Evolutionary conservation across 2,888 invertebrate species (phyloP).

Genomic region (Pyrgus malvae): DNA sequence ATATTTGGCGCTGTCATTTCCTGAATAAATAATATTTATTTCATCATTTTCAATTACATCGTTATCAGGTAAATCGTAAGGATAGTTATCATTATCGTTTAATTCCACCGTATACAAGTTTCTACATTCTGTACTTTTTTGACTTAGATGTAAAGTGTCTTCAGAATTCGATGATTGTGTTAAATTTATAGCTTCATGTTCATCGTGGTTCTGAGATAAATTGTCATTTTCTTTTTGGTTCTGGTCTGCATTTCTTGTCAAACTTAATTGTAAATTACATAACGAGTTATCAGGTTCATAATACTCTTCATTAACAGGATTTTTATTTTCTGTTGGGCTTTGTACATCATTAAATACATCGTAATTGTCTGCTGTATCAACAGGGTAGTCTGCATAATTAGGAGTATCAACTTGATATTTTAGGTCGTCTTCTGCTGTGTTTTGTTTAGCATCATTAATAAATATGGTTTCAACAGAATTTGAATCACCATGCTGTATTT

Average conservation of each 20-base stretch:
- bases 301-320: too few species aligned
- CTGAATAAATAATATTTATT: neutral
- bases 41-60: neutral
- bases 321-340: neutral
- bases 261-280: neutral
- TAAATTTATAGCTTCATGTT: constrained; percentile 34
- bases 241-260: constrained; percentile 30
- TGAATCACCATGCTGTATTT: neutral
- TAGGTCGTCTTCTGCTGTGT: neutral
- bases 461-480: neutral
- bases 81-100: neutral
- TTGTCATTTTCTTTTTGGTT: constrained; percentile 40
- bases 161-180: constrained; percentile 33
- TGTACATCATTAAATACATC: too few species aligned
- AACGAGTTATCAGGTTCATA: neutral
- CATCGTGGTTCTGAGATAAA: constrained; percentile 28
- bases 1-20: neutral
- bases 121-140: neutral
- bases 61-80: neutral
- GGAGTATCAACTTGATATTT: too few species aligned
- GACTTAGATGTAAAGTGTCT: neutral
- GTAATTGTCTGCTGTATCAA: too few species aligned
- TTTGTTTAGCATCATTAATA: neutral
- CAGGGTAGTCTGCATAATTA: too few species aligned
- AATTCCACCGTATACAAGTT: neutral